A percentile compares a stretch with the other conserved stretches of the same genome.
Conservation (phyloP, 2,797 vertebrate species). For the Lateolabrax maculatus region DNA sequence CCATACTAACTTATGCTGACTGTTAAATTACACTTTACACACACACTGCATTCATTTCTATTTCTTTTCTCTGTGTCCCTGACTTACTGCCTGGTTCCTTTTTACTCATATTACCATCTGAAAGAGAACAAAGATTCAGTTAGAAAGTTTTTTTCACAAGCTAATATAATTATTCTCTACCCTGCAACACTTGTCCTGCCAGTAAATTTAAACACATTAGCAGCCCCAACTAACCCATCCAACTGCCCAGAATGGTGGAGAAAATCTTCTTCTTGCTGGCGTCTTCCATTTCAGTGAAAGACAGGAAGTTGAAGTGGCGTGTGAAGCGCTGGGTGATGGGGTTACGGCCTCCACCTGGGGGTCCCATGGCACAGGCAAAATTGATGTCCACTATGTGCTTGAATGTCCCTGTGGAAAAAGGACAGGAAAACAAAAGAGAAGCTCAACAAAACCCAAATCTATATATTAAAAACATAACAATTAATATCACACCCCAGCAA, state of each 20-base stretch:
- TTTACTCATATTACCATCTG: slow-evolving; percentile 86
- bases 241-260: slow-evolving; percentile 91
- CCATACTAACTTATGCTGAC: not conserved
- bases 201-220: not conserved
- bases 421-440: slow-evolving; percentile 11
- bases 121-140: slow-evolving; percentile 52
- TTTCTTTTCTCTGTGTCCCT: slow-evolving; percentile 42
- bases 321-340: slow-evolving; percentile 91
- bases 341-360: slow-evolving; percentile 92
- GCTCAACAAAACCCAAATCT: slow-evolving; percentile 4
- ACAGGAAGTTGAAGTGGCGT: slow-evolving; percentile 93
- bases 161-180: not conserved
- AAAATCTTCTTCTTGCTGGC: slow-evolving; percentile 92
- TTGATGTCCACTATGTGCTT: slow-evolving; percentile 93
- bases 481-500: not conserved
- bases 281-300: slow-evolving; percentile 91
- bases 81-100: slow-evolving; percentile 86
- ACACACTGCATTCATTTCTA: not conserved
- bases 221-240: slow-evolving; percentile 89
- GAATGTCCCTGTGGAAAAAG: slow-evolving; percentile 84
- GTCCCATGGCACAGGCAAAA: slow-evolving; percentile 94
- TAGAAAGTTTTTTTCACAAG: slow-evolving; percentile 7
- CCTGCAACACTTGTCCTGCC: not conserved
- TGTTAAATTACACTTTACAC: not conserved
- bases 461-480: not conserved